phyloP scores from a whole-genome alignment of 2,888 invertebrate species.

The Eupsilia transversa region DNA sequence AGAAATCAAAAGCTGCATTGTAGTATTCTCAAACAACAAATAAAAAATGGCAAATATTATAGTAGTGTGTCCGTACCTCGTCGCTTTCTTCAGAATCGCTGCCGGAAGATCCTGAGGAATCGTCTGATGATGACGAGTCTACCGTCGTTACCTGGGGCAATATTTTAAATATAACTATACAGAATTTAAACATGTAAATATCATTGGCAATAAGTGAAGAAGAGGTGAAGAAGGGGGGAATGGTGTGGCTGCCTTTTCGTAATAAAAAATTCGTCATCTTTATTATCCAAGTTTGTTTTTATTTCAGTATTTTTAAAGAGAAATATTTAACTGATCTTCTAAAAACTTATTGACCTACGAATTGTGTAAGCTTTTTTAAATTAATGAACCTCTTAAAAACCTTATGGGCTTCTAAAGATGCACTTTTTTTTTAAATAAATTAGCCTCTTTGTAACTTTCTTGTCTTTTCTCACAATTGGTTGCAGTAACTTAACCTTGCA shows the following conservation, averaged over 20 bases:
- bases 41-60: background rate
- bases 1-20: background rate
- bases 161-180: background rate
- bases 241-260: background rate
- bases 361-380: too few species aligned
- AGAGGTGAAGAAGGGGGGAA: background rate
- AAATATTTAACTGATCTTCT: too few species aligned
- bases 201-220: background rate
- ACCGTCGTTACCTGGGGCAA: constrained; percentile 85
- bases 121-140: constrained; percentile 88
- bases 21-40: background rate
- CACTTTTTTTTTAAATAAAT: too few species aligned
- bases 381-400: too few species aligned
- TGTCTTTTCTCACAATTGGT: too few species aligned
- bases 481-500: too few species aligned
- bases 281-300: background rate
- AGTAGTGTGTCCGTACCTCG: constrained; percentile 75
- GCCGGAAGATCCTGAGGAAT: constrained; percentile 85
- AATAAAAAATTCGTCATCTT: background rate
- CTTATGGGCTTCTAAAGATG: too few species aligned
- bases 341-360: too few species aligned
- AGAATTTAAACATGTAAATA: background rate
- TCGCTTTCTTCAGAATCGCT: constrained; percentile 87
- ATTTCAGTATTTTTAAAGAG: too few species aligned
- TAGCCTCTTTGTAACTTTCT: too few species aligned